Percentiles rank a stretch among this genome's conserved stretches.
Conservation (phyloP, 2,113 vertebrate species). For the Brachyhypopomus occidentalis region DNA sequence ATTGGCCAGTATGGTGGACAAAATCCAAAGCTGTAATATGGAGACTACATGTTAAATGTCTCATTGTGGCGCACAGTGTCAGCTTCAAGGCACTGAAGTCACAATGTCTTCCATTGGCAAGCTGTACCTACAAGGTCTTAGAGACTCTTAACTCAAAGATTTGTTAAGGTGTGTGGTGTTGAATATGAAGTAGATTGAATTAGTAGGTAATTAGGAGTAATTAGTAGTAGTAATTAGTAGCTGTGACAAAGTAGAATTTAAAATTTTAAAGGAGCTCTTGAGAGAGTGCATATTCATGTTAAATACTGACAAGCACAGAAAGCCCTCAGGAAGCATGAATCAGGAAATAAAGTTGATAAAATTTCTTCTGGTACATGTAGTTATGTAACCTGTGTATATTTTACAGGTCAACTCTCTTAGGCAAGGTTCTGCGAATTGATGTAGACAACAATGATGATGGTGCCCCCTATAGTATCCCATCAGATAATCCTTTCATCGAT, state of each 20-base stretch:
- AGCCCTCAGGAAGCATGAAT: constrained; percentile 21
- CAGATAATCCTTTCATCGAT: constrained; percentile 78
- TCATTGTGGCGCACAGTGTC: constrained; percentile 40
- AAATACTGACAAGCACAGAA: constrained; percentile 70
- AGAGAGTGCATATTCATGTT: constrained; percentile 37
- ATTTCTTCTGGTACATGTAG: background rate
- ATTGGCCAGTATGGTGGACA: constrained; percentile 15
- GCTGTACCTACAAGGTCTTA: background rate
- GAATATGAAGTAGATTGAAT: no score
- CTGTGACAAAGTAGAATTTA: background rate
- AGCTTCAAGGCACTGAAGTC: constrained; percentile 29
- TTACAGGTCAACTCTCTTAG: constrained; percentile 76
- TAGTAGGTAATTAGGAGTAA: background rate
- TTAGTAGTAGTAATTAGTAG: background rate
- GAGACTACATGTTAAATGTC: constrained; percentile 47
- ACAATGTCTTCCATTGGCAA: constrained; percentile 9
- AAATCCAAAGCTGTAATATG: constrained; percentile 31
- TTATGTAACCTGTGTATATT: background rate
- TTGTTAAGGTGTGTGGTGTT: background rate
- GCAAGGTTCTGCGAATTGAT: constrained; percentile 78
- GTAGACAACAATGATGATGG: constrained; percentile 70
- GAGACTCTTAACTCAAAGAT: background rate
- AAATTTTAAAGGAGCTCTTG: constrained; percentile 22
- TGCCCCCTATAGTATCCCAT: constrained; percentile 76
- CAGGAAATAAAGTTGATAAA: background rate